phyloP scores from a whole-genome alignment of 2,113 vertebrate genomes.

The Cranoglanis bouderius region DNA sequence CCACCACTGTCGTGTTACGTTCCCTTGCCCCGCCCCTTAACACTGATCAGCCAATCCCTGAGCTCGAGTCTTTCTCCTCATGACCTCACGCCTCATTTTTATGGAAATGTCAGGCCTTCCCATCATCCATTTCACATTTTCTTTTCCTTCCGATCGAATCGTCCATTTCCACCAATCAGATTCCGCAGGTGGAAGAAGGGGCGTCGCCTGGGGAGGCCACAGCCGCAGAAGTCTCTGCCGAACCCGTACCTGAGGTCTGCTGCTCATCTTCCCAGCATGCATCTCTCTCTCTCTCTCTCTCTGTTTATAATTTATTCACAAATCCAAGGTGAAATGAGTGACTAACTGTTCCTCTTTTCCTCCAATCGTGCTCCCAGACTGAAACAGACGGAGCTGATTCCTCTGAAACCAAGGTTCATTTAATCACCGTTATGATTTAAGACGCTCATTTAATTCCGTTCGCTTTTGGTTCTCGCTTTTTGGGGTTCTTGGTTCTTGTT shows the following conservation, averaged over 20 bases:
- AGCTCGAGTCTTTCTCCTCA: not conserved
- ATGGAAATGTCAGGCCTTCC: slow-evolving; percentile 63
- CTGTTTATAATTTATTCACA: not conserved
- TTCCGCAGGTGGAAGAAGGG: slow-evolving; percentile 74
- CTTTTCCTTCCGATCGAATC: slow-evolving; percentile 65
- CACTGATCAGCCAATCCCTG: slow-evolving; percentile 16
- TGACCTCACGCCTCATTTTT: slow-evolving; percentile 38
- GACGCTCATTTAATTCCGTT: not conserved
- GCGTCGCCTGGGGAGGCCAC: slow-evolving; percentile 71
- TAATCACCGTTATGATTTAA: slow-evolving; percentile 25
- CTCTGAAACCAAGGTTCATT: slow-evolving; percentile 62
- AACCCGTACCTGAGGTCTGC: slow-evolving; percentile 79
- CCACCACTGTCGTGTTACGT: not conserved
- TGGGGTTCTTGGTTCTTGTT: slow-evolving; percentile 35
- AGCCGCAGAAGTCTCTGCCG: slow-evolving; percentile 61
- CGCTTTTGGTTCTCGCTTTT: not conserved
- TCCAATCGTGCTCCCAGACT: slow-evolving; percentile 59
- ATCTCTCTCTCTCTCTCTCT: slow-evolving; percentile 13
- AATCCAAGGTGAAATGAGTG: not conserved
- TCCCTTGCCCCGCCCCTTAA: not conserved
- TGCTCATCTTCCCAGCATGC: slow-evolving; percentile 73
- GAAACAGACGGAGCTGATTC: slow-evolving; percentile 68
- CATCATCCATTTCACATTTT: slow-evolving; percentile 81
- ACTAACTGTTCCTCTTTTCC: slow-evolving; percentile 38
- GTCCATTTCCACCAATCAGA: slow-evolving; percentile 67